phyloP scores from a whole-genome alignment of 1,140 invertebrate species.

The Plodia interpunctella region DNA sequence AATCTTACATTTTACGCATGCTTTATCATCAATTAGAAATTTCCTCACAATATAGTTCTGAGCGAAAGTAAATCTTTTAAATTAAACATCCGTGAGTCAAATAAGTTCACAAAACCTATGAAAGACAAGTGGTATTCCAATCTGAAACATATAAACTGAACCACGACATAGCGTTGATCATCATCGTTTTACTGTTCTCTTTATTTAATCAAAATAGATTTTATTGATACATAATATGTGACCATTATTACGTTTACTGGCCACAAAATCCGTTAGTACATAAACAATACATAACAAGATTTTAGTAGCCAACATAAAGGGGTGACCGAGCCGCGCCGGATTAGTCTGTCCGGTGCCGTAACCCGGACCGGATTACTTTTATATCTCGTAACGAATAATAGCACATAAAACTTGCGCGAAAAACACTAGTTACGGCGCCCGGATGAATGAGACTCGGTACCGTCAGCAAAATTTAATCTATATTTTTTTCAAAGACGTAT shows the following conservation, averaged over 20 bases:
- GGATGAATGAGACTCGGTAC: slow-evolving; percentile 46
- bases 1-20: too few relatives aligned
- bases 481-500: too few relatives aligned
- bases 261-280: slow-evolving; percentile 24
- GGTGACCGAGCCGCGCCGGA: slow-evolving; percentile 45
- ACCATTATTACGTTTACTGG: slow-evolving; percentile 10
- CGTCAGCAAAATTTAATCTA: slow-evolving; percentile 20
- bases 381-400: slow-evolving; percentile 72
- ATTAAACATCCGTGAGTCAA: too few relatives aligned
- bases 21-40: too few relatives aligned
- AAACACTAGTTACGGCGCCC: slow-evolving; percentile 65
- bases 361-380: slow-evolving; percentile 66
- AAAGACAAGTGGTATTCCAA: too few relatives aligned
- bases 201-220: too few relatives aligned
- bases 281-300: slow-evolving; percentile 64
- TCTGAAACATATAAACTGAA: too few relatives aligned
- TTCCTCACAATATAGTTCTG: too few relatives aligned
- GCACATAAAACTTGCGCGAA: slow-evolving; percentile 74
- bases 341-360: slow-evolving; percentile 46
- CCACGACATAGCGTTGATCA: too few relatives aligned
- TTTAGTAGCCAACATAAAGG: slow-evolving; percentile 67
- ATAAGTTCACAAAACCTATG: too few relatives aligned
- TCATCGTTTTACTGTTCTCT: too few relatives aligned
- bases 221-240: slow-evolving; percentile 13
- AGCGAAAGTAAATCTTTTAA: too few relatives aligned